A percentile compares a stretch with the other conserved stretches of the same genome.
phyloP scores from a whole-genome alignment of 1,140 invertebrate genomes.

The Drosophila orena region DNA sequence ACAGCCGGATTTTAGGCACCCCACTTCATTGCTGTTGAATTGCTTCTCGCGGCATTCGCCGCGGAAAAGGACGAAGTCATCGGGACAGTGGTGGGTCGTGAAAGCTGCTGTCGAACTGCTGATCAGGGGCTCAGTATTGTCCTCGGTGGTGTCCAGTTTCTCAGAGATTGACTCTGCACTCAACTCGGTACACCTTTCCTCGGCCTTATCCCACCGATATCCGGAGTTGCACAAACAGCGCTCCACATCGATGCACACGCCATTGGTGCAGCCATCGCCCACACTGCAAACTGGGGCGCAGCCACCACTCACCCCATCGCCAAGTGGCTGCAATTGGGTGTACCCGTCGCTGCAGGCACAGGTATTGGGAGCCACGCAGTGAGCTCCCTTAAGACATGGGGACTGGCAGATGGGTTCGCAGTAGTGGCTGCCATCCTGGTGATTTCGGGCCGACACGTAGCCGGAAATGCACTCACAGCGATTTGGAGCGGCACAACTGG shows the following conservation, averaged over 20 bases:
- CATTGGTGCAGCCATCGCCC: slow-evolving; percentile 57
- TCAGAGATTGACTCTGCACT: slow-evolving; percentile 11
- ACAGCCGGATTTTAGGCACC: slow-evolving; percentile 49
- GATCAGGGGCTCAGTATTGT: not conserved
- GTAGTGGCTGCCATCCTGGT: slow-evolving; percentile 61
- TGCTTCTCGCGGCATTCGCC: slow-evolving; percentile 61
- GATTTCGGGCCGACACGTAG: slow-evolving; percentile 57
- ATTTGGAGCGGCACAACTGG: slow-evolving; percentile 66
- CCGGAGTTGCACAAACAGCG: slow-evolving; percentile 54
- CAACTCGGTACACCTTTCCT: slow-evolving; percentile 25
- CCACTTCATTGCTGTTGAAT: slow-evolving; percentile 63
- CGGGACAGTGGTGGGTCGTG: slow-evolving; percentile 25
- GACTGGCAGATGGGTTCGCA: slow-evolving; percentile 65
- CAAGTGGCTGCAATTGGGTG: slow-evolving; percentile 27
- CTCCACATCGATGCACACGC: slow-evolving; percentile 56
- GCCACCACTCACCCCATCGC: slow-evolving; percentile 55
- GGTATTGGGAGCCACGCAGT: slow-evolving; percentile 62
- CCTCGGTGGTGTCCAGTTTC: slow-evolving; percentile 13
- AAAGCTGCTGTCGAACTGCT: slow-evolving; percentile 14
- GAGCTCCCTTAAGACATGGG: slow-evolving; percentile 41
- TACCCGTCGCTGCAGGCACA: slow-evolving; percentile 63
- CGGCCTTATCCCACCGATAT: slow-evolving; percentile 45
- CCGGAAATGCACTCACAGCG: slow-evolving; percentile 66
- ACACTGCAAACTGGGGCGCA: slow-evolving; percentile 55
- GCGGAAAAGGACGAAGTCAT: slow-evolving; percentile 53